Conservation (phyloP, 2,113 vertebrate genomes). For the Ammodytes dubius region DNA sequence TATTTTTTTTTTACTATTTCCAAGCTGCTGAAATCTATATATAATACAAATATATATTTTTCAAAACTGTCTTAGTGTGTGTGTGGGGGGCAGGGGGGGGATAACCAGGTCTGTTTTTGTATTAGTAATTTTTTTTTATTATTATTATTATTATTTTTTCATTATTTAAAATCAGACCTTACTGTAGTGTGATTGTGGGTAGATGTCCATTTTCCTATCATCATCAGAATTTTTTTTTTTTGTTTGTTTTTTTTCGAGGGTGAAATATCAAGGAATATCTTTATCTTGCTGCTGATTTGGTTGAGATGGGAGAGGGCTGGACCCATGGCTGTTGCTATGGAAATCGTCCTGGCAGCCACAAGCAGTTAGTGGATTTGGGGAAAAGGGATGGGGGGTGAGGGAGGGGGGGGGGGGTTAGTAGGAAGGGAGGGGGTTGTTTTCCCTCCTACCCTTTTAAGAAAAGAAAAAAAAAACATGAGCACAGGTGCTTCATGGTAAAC, state of each 20-base stretch:
- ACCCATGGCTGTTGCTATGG: conserved; percentile 84
- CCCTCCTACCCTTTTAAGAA: conserved; percentile 75
- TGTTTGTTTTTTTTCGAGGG: conserved; percentile 64
- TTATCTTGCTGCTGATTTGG: conserved; percentile 84
- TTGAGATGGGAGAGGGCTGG: conserved; percentile 86
- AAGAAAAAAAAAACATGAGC: conserved; percentile 82
- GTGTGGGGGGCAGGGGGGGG: background rate
- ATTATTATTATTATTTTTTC: conserved; percentile 70
- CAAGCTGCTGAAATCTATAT: conserved; percentile 91
- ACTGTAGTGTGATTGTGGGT: conserved; percentile 97
- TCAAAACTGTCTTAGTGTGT: conserved; percentile 88
- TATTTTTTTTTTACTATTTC: conserved; percentile 71
- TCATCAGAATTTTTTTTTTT: conserved; percentile 55
- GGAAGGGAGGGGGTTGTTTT: conserved; percentile 31
- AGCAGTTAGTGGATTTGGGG: conserved; percentile 82
- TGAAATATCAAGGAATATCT: conserved; percentile 83
- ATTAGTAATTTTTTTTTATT: conserved; percentile 87
- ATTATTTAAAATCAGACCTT: conserved; percentile 95
- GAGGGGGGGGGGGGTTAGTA: conserved; percentile 10
- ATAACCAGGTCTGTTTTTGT: conserved; percentile 92
- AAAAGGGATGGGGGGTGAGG: background rate
- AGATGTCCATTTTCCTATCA: conserved; percentile 78
- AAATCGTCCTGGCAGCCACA: conserved; percentile 92
- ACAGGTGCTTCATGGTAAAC: conserved; percentile 96
- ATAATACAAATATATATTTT: conserved; percentile 84